These are phyloP conservation scores for Triops longicaudatus DNA, from an alignment of 1,140 invertebrate species.

Conservation along the genomic window DNA sequence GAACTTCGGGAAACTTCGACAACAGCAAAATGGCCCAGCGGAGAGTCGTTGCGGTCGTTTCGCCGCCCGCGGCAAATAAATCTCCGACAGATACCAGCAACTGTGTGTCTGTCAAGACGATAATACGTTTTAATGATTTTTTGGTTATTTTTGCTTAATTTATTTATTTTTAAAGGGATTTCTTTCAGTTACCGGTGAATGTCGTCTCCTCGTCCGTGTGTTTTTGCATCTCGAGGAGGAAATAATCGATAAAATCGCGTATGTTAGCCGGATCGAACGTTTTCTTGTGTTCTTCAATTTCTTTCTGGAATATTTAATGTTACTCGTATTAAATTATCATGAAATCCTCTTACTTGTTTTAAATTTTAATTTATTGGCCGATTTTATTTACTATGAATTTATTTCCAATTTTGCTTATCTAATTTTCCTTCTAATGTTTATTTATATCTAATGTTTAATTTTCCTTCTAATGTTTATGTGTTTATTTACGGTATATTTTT, in stretches of 20 bases:
- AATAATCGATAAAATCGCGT: conserved; percentile 77
- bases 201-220: conserved; percentile 20
- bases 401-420: no score
- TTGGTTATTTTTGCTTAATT: neutral
- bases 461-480: no score
- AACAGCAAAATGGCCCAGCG: conserved; percentile 38
- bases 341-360: no score
- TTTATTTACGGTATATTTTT: no score
- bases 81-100: conserved; percentile 16
- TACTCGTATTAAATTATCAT: conserved; percentile 61
- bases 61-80: conserved; percentile 30
- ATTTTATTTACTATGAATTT: no score
- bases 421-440: no score
- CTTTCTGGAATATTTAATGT: conserved; percentile 44
- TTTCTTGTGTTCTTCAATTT: conserved; percentile 62
- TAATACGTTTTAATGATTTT: neutral
- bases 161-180: no score
- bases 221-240: conserved; percentile 48
- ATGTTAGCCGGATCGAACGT: conserved; percentile 53
- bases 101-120: neutral
- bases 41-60: conserved; percentile 38
- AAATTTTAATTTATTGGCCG: no score
- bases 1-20: conserved; percentile 36
- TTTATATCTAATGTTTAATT: no score
- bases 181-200: conserved; percentile 22